A percentile compares a stretch with the other conserved stretches of the same genome.
Evolutionary conservation across 2,797 vertebrate genomes (phyloP).

Genomic region (Chanos chanos): DNA sequence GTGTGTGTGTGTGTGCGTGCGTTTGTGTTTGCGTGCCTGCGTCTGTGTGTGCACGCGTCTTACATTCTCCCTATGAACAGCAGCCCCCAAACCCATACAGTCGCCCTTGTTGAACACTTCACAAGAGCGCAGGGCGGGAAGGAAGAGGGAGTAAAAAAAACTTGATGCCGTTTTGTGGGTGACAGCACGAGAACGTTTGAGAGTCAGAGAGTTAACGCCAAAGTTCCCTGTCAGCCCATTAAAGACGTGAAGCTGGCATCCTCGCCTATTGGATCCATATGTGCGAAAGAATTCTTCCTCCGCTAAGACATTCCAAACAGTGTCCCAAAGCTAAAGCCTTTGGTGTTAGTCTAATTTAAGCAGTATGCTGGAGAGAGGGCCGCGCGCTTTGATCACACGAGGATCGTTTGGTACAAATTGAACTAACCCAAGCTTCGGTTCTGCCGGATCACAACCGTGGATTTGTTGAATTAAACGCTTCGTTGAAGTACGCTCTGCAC

Average conservation of each 20-base stretch:
- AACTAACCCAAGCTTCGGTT: constrained; percentile 96
- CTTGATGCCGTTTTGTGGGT: constrained; percentile 87
- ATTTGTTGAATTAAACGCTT: constrained; percentile 99
- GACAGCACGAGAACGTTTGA: constrained; percentile 91
- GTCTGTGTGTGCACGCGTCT: too few species aligned
- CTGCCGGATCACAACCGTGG: constrained; percentile 97
- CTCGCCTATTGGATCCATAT: constrained; percentile 98
- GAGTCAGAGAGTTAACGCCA: constrained; percentile 95
- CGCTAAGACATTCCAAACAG: constrained; percentile 99
- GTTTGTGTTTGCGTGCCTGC: too few species aligned
- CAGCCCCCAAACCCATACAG: constrained; percentile 78
- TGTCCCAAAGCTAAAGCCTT: constrained; percentile 98
- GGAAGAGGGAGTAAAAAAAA: constrained; percentile 73
- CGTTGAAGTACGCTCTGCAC: constrained; percentile 96
- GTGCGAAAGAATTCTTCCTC: constrained; percentile 96
- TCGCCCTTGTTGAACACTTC: constrained; percentile 81
- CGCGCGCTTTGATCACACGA: constrained; percentile 98
- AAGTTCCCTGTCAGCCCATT: constrained; percentile 98
- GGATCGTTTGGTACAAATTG: constrained; percentile 99
- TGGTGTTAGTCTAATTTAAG: constrained; percentile 99
- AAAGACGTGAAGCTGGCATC: constrained; percentile 96
- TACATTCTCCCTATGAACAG: too few species aligned
- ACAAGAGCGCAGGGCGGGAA: constrained; percentile 65
- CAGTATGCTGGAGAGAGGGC: constrained; percentile 98
- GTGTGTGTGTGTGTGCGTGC: too few species aligned